These are phyloP conservation scores for Eugnorisma glareosa DNA, from an alignment of 2,888 invertebrate genomes.

Conservation along the genomic window DNA sequence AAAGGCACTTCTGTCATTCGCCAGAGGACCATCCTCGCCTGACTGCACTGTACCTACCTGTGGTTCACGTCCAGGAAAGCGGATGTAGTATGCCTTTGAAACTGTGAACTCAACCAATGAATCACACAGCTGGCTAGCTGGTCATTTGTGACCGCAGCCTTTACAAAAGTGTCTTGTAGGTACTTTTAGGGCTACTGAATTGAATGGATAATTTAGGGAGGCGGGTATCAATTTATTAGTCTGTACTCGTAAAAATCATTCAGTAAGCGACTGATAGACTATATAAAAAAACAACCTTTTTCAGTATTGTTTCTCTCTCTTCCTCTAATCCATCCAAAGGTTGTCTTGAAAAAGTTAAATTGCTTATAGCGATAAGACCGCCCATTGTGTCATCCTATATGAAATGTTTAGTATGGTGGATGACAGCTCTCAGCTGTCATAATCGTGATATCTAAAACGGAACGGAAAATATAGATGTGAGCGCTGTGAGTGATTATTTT, in stretches of 20 bases:
- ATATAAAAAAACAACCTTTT: neutral
- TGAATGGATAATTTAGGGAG: constrained; percentile 9
- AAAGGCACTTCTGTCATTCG: neutral
- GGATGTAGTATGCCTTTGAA: constrained; percentile 25
- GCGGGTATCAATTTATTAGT: neutral
- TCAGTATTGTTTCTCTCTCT: no score
- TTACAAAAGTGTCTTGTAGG: constrained; percentile 8
- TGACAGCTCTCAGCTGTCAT: no score
- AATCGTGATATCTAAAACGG: no score
- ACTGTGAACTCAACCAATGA: constrained; percentile 23
- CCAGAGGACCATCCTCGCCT: neutral
- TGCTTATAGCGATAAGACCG: neutral
- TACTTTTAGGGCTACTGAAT: neutral
- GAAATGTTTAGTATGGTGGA: no score
- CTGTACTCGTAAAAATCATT: neutral
- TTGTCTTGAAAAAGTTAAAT: neutral
- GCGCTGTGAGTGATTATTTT: no score
- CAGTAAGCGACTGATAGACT: neutral
- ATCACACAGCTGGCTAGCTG: constrained; percentile 1
- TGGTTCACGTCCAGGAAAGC: neutral
- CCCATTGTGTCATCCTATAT: neutral
- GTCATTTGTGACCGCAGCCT: neutral
- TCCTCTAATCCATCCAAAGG: no score
- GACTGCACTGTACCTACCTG: neutral
- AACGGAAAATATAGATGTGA: no score